These are phyloP conservation scores for Drosophila lutescens DNA, from an alignment of 2,888 invertebrate genomes.

Conservation along the genomic window DNA sequence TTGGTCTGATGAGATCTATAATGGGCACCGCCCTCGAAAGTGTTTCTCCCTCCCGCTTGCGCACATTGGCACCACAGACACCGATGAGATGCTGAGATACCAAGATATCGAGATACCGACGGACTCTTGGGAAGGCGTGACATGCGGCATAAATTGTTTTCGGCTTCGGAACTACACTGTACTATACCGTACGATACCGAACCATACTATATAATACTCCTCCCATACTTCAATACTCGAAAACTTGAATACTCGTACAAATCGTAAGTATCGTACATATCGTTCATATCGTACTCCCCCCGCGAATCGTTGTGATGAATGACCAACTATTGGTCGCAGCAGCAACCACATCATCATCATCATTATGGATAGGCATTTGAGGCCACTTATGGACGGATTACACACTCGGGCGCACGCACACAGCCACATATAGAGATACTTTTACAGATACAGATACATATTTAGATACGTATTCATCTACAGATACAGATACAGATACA, in stretches of 20 bases:
- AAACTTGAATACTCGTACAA: background rate
- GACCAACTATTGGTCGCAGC: slow-evolving; percentile 52
- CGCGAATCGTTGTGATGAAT: slow-evolving; percentile 34
- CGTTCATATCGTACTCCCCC: background rate
- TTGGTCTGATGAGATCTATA: slow-evolving; percentile 51
- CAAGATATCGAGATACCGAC: slow-evolving; percentile 1
- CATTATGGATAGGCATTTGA: slow-evolving; percentile 56
- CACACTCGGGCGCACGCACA: slow-evolving; percentile 34
- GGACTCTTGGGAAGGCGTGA: slow-evolving; percentile 44
- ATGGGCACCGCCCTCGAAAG: slow-evolving; percentile 49
- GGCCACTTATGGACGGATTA: slow-evolving; percentile 75
- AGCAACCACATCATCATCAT: slow-evolving; percentile 59
- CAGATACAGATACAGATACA: background rate
- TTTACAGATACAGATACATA: background rate
- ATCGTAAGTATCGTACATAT: background rate
- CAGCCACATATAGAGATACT: slow-evolving; percentile 1
- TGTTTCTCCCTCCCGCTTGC: slow-evolving; percentile 28
- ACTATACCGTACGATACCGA: background rate
- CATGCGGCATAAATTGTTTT: slow-evolving; percentile 48
- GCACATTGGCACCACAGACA: slow-evolving; percentile 1
- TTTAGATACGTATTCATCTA: background rate
- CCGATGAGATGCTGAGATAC: background rate
- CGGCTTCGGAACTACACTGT: slow-evolving; percentile 17
- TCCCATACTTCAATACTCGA: background rate
- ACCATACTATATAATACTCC: background rate